phyloP scores from a whole-genome alignment of 1,140 invertebrate species.

The Idris sp. region DNA sequence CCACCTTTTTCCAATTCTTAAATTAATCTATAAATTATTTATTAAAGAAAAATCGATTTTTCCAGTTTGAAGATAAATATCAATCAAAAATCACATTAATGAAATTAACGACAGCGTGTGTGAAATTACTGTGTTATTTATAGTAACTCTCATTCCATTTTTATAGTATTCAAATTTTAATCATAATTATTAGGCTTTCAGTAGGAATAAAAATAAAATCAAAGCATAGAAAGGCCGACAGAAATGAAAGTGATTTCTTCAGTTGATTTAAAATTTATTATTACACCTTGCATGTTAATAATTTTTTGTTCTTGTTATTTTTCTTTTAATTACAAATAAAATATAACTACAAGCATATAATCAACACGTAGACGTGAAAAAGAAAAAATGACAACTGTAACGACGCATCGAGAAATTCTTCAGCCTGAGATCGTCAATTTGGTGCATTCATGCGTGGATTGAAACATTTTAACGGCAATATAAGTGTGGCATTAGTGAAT shows the following conservation, averaged over 20 bases:
- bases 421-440: slow-evolving; percentile 32
- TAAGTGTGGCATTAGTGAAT: slow-evolving; percentile 32
- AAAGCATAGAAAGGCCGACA: slow-evolving; percentile 26
- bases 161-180: too few relatives aligned
- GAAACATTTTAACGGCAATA: slow-evolving; percentile 39
- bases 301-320: too few relatives aligned
- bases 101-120: too few relatives aligned
- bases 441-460: slow-evolving; percentile 49
- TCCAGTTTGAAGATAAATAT: too few relatives aligned
- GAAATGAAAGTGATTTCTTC: slow-evolving; percentile 44
- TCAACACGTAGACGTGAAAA: slow-evolving; percentile 23
- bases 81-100: too few relatives aligned
- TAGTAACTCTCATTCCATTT: too few relatives aligned
- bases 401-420: slow-evolving; percentile 16
- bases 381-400: too few relatives aligned
- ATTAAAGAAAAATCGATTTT: too few relatives aligned
- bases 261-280: slow-evolving; percentile 31
- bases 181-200: slow-evolving; percentile 41
- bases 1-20: too few relatives aligned
- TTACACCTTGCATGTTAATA: slow-evolving; percentile 26
- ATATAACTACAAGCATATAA: slow-evolving; percentile 2
- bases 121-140: too few relatives aligned
- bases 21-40: too few relatives aligned
- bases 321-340: slow-evolving; percentile 35
- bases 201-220: slow-evolving; percentile 41